phyloP scores from a whole-genome alignment of 1,140 invertebrate genomes.

The Babylonia areolata region DNA sequence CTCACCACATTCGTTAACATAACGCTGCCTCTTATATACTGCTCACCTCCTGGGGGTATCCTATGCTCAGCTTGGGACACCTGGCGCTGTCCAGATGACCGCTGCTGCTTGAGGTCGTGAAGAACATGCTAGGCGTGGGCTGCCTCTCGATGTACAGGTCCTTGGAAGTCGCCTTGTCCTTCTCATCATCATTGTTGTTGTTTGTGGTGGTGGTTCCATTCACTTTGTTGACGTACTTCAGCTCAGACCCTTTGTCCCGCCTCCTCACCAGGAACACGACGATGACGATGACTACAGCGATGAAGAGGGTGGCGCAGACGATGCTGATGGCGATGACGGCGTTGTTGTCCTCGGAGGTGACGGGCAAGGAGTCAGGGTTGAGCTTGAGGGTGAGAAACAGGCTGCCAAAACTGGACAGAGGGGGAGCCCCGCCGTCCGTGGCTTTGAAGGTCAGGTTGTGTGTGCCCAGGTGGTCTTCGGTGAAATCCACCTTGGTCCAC shows the following conservation, averaged over 20 bases:
- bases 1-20: too few species aligned
- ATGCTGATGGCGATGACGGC: slow-evolving; percentile 40
- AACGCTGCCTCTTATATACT: too few species aligned
- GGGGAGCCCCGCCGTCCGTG: slow-evolving; percentile 36
- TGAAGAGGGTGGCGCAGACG: slow-evolving; percentile 40
- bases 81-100: neutral
- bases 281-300: slow-evolving; percentile 38
- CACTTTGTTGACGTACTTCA: slow-evolving; percentile 41
- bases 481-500: slow-evolving; percentile 9
- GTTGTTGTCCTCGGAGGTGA: slow-evolving; percentile 24
- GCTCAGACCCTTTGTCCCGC: slow-evolving; percentile 36
- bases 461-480: slow-evolving; percentile 27
- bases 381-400: slow-evolving; percentile 28
- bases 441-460: slow-evolving; percentile 41
- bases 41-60: slow-evolving; percentile 28
- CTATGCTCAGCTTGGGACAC: slow-evolving; percentile 25
- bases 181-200: neutral
- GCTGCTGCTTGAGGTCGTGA: slow-evolving; percentile 11
- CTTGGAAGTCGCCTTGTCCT: neutral
- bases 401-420: neutral
- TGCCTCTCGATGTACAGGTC: slow-evolving; percentile 26
- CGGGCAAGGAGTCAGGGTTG: slow-evolving; percentile 23
- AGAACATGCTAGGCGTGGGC: slow-evolving; percentile 26
- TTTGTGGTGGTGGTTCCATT: neutral
- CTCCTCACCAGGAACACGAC: slow-evolving; percentile 36